phyloP scores from a whole-genome alignment of 2,797 vertebrate genomes.

The Coregonus sp. region DNA sequence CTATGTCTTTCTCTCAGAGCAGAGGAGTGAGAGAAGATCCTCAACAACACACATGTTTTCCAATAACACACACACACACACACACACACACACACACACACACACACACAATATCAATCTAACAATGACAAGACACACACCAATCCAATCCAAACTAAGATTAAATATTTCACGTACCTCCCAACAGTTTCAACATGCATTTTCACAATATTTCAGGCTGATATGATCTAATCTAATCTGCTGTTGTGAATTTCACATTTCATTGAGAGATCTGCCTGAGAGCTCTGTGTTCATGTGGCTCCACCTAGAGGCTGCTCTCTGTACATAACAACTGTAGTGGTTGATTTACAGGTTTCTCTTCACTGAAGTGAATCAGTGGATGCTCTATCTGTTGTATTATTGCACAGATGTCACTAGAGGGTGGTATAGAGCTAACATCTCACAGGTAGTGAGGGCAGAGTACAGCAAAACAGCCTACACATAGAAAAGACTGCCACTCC shows the following conservation, averaged over 20 bases:
- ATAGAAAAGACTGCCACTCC: too few relatives aligned
- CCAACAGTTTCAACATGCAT: too few relatives aligned
- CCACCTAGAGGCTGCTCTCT: too few relatives aligned
- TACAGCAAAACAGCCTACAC: too few relatives aligned
- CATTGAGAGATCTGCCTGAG: slow-evolving; percentile 2
- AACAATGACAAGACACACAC: neutral
- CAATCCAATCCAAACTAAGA: neutral
- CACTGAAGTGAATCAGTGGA: too few relatives aligned
- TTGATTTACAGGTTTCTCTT: too few relatives aligned
- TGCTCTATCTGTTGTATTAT: neutral
- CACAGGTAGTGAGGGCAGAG: neutral
- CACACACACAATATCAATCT: neutral
- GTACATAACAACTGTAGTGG: too few relatives aligned
- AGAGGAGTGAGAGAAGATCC: neutral
- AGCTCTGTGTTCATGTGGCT: too few relatives aligned
- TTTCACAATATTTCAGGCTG: too few relatives aligned
- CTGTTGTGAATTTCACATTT: too few relatives aligned
- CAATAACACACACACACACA: neutral
- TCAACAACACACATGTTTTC: neutral
- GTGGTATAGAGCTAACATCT: neutral
- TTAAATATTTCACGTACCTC: too few relatives aligned
- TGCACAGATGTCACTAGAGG: neutral
- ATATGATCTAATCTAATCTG: too few relatives aligned
- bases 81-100: neutral
- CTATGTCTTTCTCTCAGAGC: neutral